phyloP scores from a whole-genome alignment of 2,113 vertebrate genomes.

The Alectura lathami region DNA sequence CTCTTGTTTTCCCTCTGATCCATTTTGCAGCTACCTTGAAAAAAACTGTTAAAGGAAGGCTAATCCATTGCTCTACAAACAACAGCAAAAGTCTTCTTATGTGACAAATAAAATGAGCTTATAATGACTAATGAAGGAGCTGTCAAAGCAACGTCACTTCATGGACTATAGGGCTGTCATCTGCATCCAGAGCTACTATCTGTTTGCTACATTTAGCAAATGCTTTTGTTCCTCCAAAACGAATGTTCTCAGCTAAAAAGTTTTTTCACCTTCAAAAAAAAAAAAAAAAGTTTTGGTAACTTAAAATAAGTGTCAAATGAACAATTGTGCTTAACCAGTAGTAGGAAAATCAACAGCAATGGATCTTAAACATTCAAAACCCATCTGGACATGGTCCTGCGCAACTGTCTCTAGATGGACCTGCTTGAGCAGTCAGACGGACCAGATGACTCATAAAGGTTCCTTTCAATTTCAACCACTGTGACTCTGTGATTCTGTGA shows the following conservation, averaged over 20 bases:
- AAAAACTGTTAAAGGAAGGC: background rate
- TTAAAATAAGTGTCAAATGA: background rate
- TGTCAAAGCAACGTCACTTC: background rate
- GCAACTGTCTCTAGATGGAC: background rate
- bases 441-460: background rate
- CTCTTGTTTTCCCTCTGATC: background rate
- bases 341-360: background rate
- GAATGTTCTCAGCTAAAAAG: background rate
- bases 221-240: background rate
- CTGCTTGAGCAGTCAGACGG: background rate
- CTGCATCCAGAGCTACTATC: background rate
- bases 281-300: background rate
- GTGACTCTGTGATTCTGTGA: background rate
- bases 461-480: background rate
- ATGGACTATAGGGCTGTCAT: background rate
- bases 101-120: background rate
- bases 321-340: background rate
- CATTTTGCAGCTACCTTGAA: background rate
- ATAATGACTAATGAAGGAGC: background rate
- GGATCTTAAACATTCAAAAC: background rate
- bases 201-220: background rate
- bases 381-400: background rate
- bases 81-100: background rate
- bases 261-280: background rate
- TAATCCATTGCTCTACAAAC: background rate